These are phyloP conservation scores for Varanus komodoensis DNA, from an alignment of 2,113 vertebrate genomes.

Conservation along the genomic window DNA sequence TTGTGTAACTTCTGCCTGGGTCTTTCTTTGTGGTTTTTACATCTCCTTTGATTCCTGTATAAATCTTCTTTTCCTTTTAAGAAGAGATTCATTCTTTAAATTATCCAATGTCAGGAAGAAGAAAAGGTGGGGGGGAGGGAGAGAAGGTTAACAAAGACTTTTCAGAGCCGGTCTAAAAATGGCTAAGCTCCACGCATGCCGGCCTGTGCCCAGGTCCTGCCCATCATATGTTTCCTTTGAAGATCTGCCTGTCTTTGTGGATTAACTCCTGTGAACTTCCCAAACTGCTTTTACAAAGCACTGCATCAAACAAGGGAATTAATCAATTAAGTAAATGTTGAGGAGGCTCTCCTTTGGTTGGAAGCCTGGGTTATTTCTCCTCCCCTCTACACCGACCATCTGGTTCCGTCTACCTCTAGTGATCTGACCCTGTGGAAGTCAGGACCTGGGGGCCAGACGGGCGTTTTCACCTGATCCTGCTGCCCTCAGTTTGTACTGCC, in stretches of 20 bases:
- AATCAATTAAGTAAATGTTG: slow-evolving; percentile 70
- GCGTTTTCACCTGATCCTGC: fast-evolving
- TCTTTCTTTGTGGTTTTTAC: slow-evolving; percentile 14
- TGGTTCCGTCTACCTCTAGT: slow-evolving; percentile 7
- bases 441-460: fast-evolving
- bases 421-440: slow-evolving; percentile 6
- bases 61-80: slow-evolving; percentile 8
- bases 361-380: not conserved
- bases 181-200: slow-evolving; percentile 51
- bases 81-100: slow-evolving; percentile 54
- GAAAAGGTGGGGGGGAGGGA: not conserved
- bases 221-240: slow-evolving; percentile 63
- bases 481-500: not conserved
- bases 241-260: slow-evolving; percentile 58
- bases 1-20: not conserved
- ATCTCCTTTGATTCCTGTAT: slow-evolving; percentile 41
- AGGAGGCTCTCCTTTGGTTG: slow-evolving; percentile 28
- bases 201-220: not conserved
- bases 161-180: slow-evolving; percentile 57
- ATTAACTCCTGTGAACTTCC: slow-evolving; percentile 70
- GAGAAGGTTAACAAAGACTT: slow-evolving; percentile 65
- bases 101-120: slow-evolving; percentile 36
- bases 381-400: not conserved
- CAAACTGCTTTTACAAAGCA: slow-evolving; percentile 65
- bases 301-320: slow-evolving; percentile 70